A percentile compares a stretch with the other conserved stretches of the same genome.
phyloP scores from a whole-genome alignment of 2,113 vertebrate species.

The Mandrillus leucophaeus region DNA sequence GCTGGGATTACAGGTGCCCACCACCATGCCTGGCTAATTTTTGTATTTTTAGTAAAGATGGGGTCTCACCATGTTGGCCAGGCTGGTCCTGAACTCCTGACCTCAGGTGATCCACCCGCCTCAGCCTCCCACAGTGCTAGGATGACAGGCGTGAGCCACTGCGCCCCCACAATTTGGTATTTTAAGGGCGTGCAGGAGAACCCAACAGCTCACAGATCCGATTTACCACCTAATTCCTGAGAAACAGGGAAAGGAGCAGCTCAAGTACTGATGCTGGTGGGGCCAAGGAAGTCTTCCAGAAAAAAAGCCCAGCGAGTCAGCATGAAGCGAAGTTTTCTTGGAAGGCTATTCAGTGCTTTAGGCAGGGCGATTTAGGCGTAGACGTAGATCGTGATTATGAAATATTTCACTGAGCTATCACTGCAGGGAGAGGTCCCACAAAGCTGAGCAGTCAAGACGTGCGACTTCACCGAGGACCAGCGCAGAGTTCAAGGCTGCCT shows the following conservation, averaged over 20 bases:
- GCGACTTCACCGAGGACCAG: no score
- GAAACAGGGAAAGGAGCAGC: no score
- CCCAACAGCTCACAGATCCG: background rate
- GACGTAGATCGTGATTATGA: background rate
- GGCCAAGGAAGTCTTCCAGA: background rate
- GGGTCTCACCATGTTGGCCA: background rate
- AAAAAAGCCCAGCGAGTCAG: no score
- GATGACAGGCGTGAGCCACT: background rate
- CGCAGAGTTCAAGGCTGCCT: no score
- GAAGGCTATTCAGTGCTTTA: accelerated
- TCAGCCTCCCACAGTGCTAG: background rate
- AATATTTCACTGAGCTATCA: background rate
- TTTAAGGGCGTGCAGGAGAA: background rate
- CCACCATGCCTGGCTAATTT: background rate
- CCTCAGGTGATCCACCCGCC: background rate
- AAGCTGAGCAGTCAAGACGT: no score
- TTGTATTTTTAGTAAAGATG: background rate
- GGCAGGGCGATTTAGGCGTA: background rate
- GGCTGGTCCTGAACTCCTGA: background rate
- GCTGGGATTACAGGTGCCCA: background rate
- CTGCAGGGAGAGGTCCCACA: no score
- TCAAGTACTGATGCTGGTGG: background rate
- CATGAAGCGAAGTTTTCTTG: background rate
- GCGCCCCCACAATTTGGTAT: accelerated
- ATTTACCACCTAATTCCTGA: accelerated